Evolutionary conservation across 2,888 invertebrate species (phyloP).

Genomic region (Drosophila subquinaria): DNA sequence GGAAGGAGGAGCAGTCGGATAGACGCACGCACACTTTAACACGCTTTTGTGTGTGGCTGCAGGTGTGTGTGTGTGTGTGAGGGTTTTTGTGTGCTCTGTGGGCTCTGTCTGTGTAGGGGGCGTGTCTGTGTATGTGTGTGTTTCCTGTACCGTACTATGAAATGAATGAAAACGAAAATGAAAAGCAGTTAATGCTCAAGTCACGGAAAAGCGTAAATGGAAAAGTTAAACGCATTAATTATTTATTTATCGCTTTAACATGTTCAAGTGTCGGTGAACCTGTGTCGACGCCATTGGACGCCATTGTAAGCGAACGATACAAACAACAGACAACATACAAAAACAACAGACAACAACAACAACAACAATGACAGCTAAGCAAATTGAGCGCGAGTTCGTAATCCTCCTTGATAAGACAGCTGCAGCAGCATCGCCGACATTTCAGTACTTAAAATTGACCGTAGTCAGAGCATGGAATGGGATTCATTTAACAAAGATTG

Average conservation of each 20-base stretch:
- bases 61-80: slow-evolving; percentile 19
- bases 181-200: slow-evolving; percentile 79
- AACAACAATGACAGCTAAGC: slow-evolving; percentile 65
- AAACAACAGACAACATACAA: slow-evolving; percentile 11
- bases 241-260: slow-evolving; percentile 81
- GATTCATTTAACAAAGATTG: slow-evolving; percentile 27
- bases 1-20: slow-evolving; percentile 28
- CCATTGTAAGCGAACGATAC: slow-evolving; percentile 32
- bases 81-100: background rate
- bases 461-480: slow-evolving; percentile 16
- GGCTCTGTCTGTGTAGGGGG: no score
- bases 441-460: slow-evolving; percentile 43
- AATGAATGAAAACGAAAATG: slow-evolving; percentile 80
- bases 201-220: slow-evolving; percentile 81
- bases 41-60: slow-evolving; percentile 51
- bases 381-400: slow-evolving; percentile 66
- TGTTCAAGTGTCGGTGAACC: slow-evolving; percentile 80
- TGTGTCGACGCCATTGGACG: slow-evolving; percentile 43
- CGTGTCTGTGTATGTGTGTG: slow-evolving; percentile 11
- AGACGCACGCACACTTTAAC: slow-evolving; percentile 41
- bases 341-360: slow-evolving; percentile 41
- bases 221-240: slow-evolving; percentile 83
- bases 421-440: slow-evolving; percentile 32
- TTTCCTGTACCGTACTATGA: slow-evolving; percentile 39
- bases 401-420: slow-evolving; percentile 57